phyloP scores from a whole-genome alignment of 2,888 invertebrate genomes.

The Muscina levida region DNA sequence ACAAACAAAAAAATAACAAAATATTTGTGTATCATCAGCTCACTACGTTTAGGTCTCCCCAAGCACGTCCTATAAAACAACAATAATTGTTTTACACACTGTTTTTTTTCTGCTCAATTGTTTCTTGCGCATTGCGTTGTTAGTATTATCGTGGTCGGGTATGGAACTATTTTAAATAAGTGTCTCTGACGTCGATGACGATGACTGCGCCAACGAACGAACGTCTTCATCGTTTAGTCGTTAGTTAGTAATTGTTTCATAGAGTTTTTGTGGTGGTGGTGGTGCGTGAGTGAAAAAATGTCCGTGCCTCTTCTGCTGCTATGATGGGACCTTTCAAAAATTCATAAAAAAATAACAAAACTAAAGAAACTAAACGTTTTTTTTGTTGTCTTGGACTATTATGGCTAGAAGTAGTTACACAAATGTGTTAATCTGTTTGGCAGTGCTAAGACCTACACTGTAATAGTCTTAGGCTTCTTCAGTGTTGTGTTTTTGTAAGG shows the following conservation, averaged over 20 bases:
- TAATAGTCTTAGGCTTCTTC: slow-evolving; percentile 60
- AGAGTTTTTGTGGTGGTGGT: slow-evolving; percentile 29
- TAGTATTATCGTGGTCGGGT: slow-evolving; percentile 9
- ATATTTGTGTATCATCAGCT: not conserved
- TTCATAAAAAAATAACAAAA: slow-evolving; percentile 31
- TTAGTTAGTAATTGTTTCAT: slow-evolving; percentile 46
- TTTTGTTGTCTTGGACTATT: slow-evolving; percentile 48
- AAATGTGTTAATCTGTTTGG: slow-evolving; percentile 65
- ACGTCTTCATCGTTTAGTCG: slow-evolving; percentile 14
- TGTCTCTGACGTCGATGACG: not conserved
- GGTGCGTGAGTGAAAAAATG: slow-evolving; percentile 51
- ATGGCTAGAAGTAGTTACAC: slow-evolving; percentile 59
- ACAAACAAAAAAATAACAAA: slow-evolving; percentile 11
- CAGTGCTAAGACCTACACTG: slow-evolving; percentile 53
- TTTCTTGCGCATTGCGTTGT: not conserved
- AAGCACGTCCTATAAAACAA: slow-evolving; percentile 52
- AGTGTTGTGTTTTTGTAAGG: slow-evolving; percentile 36
- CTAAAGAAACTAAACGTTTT: slow-evolving; percentile 31
- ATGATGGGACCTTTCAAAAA: slow-evolving; percentile 50
- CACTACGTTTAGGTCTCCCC: slow-evolving; percentile 33
- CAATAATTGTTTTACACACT: slow-evolving; percentile 51
- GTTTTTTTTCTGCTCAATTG: slow-evolving; percentile 23
- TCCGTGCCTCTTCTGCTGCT: not conserved
- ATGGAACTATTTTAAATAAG: slow-evolving; percentile 61
- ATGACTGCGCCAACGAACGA: too few species aligned